Evolutionary conservation across 2,113 vertebrate genomes (phyloP).

Genomic region (Carassius auratus): DNA sequence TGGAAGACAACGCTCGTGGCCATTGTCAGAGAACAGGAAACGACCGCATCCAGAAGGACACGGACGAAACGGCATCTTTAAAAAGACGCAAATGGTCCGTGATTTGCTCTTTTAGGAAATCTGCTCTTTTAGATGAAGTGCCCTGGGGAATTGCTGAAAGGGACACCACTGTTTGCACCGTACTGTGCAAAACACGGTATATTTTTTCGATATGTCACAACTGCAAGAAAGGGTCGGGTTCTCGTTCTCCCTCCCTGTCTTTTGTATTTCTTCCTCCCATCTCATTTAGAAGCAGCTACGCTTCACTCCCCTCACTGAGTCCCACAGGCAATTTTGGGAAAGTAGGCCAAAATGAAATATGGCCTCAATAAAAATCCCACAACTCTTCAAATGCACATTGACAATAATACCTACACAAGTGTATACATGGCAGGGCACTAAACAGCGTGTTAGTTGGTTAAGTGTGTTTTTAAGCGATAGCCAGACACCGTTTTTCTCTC

Average conservation of each 20-base stretch:
- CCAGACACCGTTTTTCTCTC: slow-evolving; percentile 38
- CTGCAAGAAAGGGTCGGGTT: background rate
- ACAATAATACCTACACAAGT: slow-evolving; percentile 61
- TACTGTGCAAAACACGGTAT: too few relatives aligned
- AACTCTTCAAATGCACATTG: slow-evolving; percentile 72
- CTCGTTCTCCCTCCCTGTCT: slow-evolving; percentile 9
- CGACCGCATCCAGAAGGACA: too few relatives aligned
- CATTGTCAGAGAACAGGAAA: too few relatives aligned
- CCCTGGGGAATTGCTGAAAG: too few relatives aligned
- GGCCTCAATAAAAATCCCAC: slow-evolving; percentile 76
- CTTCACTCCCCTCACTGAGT: slow-evolving; percentile 73
- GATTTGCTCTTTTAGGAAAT: too few relatives aligned
- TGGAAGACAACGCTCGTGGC: too few relatives aligned
- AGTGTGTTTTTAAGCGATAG: slow-evolving; percentile 53
- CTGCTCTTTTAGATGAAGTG: too few relatives aligned
- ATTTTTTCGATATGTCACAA: slow-evolving; percentile 30
- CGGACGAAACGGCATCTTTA: too few relatives aligned
- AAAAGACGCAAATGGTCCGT: too few relatives aligned
- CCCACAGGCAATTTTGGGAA: slow-evolving; percentile 77
- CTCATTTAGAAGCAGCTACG: slow-evolving; percentile 74
- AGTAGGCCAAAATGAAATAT: slow-evolving; percentile 83
- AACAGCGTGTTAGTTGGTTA: slow-evolving; percentile 53
- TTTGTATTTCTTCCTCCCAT: slow-evolving; percentile 40
- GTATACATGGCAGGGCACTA: slow-evolving; percentile 58
- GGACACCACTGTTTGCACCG: too few relatives aligned